Conservation (phyloP, 2,113 vertebrate species). For the Mugil cephalus region DNA sequence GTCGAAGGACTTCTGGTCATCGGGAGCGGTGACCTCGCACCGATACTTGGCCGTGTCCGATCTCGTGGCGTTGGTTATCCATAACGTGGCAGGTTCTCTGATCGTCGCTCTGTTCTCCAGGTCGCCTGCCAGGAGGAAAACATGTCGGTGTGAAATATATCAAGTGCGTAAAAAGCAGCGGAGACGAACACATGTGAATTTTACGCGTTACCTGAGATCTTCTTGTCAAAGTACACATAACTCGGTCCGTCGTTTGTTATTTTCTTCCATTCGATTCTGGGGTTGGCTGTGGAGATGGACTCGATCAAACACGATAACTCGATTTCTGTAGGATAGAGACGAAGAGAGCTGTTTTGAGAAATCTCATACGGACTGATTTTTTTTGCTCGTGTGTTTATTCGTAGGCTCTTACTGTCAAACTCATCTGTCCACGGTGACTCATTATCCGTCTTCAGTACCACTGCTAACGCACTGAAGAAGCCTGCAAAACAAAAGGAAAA, state of each 20-base stretch:
- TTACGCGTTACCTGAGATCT: constrained; percentile 87
- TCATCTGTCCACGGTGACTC: constrained; percentile 91
- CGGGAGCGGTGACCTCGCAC: constrained; percentile 92
- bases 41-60: constrained; percentile 92
- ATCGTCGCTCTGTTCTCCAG: constrained; percentile 89
- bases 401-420: constrained; percentile 90
- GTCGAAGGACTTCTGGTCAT: constrained; percentile 89
- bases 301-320: constrained; percentile 95
- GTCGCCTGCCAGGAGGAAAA: constrained; percentile 83
- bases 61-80: constrained; percentile 92
- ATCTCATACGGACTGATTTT: neutral
- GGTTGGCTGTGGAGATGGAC: constrained; percentile 88
- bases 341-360: neutral
- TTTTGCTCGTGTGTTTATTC: neutral
- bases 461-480: constrained; percentile 86
- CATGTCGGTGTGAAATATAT: neutral
- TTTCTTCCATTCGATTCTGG: constrained; percentile 98
- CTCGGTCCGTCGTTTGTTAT: constrained; percentile 89
- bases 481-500: constrained; percentile 81
- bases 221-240: constrained; percentile 91
- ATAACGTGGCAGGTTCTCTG: constrained; percentile 87
- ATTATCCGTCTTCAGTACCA: constrained; percentile 89
- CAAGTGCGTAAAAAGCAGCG: neutral
- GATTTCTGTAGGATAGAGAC: constrained; percentile 79
- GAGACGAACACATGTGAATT: rapidly evolving